Evolutionary conservation across 2,113 vertebrate genomes (phyloP).

Genomic region (Notarius lentiginosus): DNA sequence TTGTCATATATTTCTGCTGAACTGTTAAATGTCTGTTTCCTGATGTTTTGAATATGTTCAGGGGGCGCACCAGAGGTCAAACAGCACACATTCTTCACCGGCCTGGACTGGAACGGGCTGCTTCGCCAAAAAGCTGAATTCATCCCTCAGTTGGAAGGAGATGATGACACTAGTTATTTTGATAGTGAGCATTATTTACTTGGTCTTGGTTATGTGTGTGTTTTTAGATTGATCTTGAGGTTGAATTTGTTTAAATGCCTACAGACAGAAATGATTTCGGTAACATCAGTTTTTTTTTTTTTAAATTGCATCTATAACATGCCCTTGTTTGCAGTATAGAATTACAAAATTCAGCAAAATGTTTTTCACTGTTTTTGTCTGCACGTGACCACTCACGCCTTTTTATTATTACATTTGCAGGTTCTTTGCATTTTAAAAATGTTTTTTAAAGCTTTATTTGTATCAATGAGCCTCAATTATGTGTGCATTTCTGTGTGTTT

Average conservation of each 20-base stretch:
- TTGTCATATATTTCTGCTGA: too few relatives aligned
- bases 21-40: neutral
- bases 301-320: neutral
- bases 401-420: neutral
- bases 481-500: neutral
- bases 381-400: fast-evolving
- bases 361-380: neutral
- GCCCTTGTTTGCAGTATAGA: neutral
- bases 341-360: neutral
- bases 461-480: neutral
- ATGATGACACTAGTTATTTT: conserved; percentile 97
- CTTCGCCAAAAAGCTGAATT: conserved; percentile 95
- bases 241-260: neutral
- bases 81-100: conserved; percentile 86
- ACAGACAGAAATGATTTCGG: neutral
- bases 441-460: neutral
- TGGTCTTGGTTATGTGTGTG: neutral
- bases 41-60: conserved; percentile 52
- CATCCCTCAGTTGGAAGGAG: conserved; percentile 91
- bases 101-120: conserved; percentile 92
- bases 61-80: conserved; percentile 90
- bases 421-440: neutral
- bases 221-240: too few relatives aligned
- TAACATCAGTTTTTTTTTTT: neutral
- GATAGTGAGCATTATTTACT: conserved; percentile 79